Conservation (phyloP, 2,113 vertebrate genomes). For the Leucoraja erinaceus region DNA sequence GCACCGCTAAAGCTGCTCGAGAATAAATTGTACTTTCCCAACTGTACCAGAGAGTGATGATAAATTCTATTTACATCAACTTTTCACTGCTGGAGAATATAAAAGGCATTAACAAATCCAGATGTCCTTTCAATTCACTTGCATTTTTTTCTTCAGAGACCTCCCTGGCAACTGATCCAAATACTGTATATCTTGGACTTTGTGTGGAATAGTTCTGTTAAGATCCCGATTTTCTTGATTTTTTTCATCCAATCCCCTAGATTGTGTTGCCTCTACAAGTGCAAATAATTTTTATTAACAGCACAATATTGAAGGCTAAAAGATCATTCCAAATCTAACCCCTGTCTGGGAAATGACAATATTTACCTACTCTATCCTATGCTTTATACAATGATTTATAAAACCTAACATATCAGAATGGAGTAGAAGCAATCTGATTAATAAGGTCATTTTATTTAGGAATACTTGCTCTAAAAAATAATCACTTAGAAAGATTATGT, state of each 20-base stretch:
- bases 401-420: not conserved
- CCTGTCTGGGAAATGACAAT: not conserved
- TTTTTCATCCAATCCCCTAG: not conserved
- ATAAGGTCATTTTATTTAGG: not conserved
- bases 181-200: not conserved
- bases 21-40: not conserved
- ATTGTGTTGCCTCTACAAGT: not conserved
- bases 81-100: not conserved
- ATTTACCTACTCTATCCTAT: not conserved
- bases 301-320: not conserved
- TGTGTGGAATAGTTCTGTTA: not conserved
- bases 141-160: not conserved
- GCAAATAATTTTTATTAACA: not conserved
- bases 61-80: not conserved
- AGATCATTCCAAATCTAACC: too few species aligned
- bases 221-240: not conserved
- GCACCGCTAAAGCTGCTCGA: not conserved
- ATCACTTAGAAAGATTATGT: not conserved
- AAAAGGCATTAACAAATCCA: not conserved
- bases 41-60: not conserved
- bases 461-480: not conserved
- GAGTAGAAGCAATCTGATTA: not conserved
- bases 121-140: not conserved
- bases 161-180: not conserved
- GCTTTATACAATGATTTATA: not conserved